Evolutionary conservation across 2,797 vertebrate genomes (phyloP).

Genomic region (Champsocephalus esox): DNA sequence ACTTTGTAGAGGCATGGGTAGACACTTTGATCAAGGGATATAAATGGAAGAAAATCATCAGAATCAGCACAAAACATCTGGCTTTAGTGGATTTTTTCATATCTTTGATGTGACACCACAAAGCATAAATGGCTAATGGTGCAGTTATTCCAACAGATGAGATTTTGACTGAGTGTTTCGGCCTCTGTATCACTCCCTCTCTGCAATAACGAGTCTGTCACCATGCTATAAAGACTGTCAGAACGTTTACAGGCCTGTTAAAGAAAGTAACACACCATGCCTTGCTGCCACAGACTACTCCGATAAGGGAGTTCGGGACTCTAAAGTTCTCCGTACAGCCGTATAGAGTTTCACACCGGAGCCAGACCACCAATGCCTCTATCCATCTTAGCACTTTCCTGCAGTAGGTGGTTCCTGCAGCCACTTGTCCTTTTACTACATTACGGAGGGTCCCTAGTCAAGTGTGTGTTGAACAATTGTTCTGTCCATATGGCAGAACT

Average conservation of each 20-base stretch:
- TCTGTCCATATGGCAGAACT: constrained; percentile 22
- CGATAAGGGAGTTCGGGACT: constrained; percentile 59
- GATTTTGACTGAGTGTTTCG: constrained; percentile 67
- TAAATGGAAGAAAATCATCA: constrained; percentile 38
- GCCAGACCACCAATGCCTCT: constrained; percentile 69
- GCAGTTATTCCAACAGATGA: constrained; percentile 69
- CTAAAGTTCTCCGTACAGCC: constrained; percentile 58
- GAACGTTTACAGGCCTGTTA: constrained; percentile 78
- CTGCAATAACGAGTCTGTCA: constrained; percentile 72
- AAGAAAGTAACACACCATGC: constrained; percentile 71
- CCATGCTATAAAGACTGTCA: constrained; percentile 74
- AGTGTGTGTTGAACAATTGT: constrained; percentile 33
- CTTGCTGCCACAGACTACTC: constrained; percentile 56
- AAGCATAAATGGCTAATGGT: constrained; percentile 65
- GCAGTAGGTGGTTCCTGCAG: constrained; percentile 53
- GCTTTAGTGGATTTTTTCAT: constrained; percentile 47
- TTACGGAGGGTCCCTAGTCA: constrained; percentile 27
- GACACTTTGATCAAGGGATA: constrained; percentile 42
- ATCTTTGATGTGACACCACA: constrained; percentile 67
- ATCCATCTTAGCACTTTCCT: constrained; percentile 47
- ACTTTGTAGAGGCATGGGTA: constrained; percentile 13
- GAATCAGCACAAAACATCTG: constrained; percentile 57
- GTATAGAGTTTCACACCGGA: constrained; percentile 71
- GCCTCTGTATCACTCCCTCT: constrained; percentile 66
- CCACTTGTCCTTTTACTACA: constrained; percentile 53